Conservation (phyloP, 1,140 invertebrate genomes). For the Lamellibrachia luymesi region DNA sequence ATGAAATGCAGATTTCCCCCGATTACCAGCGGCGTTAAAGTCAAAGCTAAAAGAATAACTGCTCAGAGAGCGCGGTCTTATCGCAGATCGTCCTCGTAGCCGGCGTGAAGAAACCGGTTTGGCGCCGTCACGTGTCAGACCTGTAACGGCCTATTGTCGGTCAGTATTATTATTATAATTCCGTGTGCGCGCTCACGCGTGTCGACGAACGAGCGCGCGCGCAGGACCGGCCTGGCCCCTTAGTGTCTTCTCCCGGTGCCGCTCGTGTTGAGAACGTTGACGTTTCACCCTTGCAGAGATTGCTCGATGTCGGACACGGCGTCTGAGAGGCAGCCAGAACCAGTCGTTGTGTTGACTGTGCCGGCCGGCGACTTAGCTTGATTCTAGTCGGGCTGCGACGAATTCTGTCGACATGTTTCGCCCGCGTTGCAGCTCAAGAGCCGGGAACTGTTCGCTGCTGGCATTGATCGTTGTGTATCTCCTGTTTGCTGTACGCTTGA, state of each 20-base stretch:
- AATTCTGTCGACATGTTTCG: neutral
- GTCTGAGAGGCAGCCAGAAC: neutral
- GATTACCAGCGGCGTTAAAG: neutral
- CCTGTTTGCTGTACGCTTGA: neutral
- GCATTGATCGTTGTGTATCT: neutral
- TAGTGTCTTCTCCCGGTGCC: neutral
- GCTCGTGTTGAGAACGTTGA: neutral
- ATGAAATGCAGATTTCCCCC: neutral
- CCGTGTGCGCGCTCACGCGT: neutral
- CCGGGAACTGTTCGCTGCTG: neutral
- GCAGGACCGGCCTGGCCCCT: neutral
- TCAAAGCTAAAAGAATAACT: neutral
- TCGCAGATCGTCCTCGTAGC: neutral
- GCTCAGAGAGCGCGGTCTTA: neutral
- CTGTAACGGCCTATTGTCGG: neutral
- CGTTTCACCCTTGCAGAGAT: neutral
- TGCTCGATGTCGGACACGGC: neutral
- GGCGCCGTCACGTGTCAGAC: neutral
- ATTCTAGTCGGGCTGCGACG: neutral
- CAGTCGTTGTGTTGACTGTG: neutral
- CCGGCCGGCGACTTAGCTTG: neutral
- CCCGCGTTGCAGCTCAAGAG: neutral
- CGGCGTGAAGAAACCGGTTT: neutral
- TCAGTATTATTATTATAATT: neutral
- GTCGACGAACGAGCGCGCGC: neutral